phyloP scores from a whole-genome alignment of 2,113 vertebrate genomes.

The Gobius niger region DNA sequence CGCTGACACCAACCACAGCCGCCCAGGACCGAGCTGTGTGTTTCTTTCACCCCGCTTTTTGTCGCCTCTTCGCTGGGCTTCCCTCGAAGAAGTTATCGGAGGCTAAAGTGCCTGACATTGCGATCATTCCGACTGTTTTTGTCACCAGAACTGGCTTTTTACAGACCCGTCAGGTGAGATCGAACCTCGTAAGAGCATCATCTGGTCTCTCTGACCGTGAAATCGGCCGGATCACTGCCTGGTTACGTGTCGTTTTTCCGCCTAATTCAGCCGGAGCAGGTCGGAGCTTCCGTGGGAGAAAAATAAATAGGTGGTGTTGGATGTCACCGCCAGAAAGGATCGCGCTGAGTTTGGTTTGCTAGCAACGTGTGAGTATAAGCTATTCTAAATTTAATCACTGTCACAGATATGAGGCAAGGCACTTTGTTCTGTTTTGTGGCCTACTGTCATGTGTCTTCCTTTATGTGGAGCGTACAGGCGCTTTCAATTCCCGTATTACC shows the following conservation, averaged over 20 bases:
- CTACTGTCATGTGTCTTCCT: constrained; percentile 7
- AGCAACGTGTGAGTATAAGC: constrained; percentile 66
- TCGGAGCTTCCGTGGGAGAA: constrained; percentile 40
- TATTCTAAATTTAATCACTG: background rate
- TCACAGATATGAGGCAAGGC: background rate
- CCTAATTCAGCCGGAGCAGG: constrained; percentile 9
- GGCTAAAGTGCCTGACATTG: constrained; percentile 57
- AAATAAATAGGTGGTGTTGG: constrained; percentile 56
- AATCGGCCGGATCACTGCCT: constrained; percentile 11
- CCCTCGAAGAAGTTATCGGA: constrained; percentile 55
- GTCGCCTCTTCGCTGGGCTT: constrained; percentile 35
- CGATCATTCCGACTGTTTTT: constrained; percentile 44
- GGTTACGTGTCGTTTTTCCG: background rate
- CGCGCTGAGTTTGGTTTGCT: constrained; percentile 66
- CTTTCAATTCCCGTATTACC: constrained; percentile 18
- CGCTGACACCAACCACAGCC: background rate
- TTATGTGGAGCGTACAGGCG: background rate
- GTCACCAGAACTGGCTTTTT: constrained; percentile 12
- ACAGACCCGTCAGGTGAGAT: constrained; percentile 17
- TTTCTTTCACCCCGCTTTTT: constrained; percentile 18
- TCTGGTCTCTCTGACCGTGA: constrained; percentile 15
- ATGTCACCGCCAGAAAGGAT: constrained; percentile 61
- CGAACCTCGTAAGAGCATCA: background rate
- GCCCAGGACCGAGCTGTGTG: background rate
- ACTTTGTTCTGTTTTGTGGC: constrained; percentile 25